Conservation (phyloP, 2,888 invertebrate genomes). For the Lasioglossum lativentre region DNA sequence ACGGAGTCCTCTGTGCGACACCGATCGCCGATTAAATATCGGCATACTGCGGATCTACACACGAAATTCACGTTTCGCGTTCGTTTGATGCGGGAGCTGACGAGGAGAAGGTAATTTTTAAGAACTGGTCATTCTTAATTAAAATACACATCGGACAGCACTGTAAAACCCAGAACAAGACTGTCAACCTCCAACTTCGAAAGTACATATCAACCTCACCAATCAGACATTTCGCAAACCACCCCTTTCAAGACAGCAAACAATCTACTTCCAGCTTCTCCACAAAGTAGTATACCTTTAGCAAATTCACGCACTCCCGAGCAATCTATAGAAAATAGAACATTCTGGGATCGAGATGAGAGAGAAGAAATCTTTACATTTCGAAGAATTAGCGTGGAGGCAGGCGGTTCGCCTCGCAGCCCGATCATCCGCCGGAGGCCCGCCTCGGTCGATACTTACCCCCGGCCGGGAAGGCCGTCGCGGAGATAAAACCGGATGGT, state of each 20-base stretch:
- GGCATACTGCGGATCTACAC: not conserved
- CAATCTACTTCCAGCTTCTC: not conserved
- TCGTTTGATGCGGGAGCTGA: too few relatives aligned
- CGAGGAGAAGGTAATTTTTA: too few relatives aligned
- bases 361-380: not conserved
- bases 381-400: slow-evolving; percentile 11
- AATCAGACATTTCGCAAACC: not conserved
- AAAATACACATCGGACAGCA: too few relatives aligned
- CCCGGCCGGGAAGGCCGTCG: slow-evolving; percentile 55
- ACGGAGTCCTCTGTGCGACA: not conserved
- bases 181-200: too few relatives aligned
- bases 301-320: not conserved
- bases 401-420: slow-evolving; percentile 14
- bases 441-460: slow-evolving; percentile 67
- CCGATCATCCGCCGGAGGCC: slow-evolving; percentile 33
- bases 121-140: too few relatives aligned
- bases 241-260: not conserved
- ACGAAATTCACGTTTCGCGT: not conserved
- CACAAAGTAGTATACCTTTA: too few relatives aligned
- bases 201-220: too few relatives aligned
- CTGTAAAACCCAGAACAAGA: too few relatives aligned
- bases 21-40: not conserved
- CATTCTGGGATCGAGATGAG: not conserved
- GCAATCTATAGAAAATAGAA: not conserved
- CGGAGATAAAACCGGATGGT: slow-evolving; percentile 69